These are phyloP conservation scores for Cheilosia impressa DNA, from an alignment of 2,888 invertebrate genomes.

Conservation along the genomic window DNA sequence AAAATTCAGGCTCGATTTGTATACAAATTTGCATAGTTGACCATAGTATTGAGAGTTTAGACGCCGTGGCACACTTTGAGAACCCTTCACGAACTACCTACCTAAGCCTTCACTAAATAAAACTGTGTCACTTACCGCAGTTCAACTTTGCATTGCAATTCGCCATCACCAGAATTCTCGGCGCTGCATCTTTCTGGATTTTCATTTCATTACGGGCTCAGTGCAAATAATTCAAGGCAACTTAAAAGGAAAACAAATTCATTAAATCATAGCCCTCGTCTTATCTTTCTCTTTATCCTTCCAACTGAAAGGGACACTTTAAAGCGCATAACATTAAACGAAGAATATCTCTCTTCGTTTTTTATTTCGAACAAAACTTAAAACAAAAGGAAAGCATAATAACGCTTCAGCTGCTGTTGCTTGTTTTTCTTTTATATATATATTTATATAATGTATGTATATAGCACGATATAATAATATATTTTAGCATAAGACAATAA, in stretches of 20 bases:
- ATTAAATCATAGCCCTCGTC: conserved; percentile 14
- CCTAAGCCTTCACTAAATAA: neutral
- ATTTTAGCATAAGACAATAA: conserved; percentile 72
- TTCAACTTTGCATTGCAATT: neutral
- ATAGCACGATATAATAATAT: conserved; percentile 66
- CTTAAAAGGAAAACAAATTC: neutral
- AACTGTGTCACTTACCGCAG: neutral
- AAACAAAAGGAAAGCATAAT: conserved; percentile 55
- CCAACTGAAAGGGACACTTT: conserved; percentile 54
- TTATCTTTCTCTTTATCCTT: conserved; percentile 45
- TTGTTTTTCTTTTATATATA: conserved; percentile 25
- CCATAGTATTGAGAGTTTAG: too few species aligned
- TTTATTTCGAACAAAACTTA: conserved; percentile 10
- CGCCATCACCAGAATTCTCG: neutral
- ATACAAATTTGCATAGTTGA: too few species aligned
- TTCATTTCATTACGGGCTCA: neutral
- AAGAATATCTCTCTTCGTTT: neutral
- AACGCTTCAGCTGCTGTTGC: conserved; percentile 59
- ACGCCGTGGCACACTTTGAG: too few species aligned
- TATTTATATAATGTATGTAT: conserved; percentile 26
- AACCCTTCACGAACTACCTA: too few species aligned
- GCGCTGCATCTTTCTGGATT: neutral
- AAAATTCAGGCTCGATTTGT: too few species aligned
- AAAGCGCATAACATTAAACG: conserved; percentile 55
- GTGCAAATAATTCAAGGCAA: neutral